phyloP scores from a whole-genome alignment of 2,113 vertebrate genomes.

The Leucosticte australis region DNA sequence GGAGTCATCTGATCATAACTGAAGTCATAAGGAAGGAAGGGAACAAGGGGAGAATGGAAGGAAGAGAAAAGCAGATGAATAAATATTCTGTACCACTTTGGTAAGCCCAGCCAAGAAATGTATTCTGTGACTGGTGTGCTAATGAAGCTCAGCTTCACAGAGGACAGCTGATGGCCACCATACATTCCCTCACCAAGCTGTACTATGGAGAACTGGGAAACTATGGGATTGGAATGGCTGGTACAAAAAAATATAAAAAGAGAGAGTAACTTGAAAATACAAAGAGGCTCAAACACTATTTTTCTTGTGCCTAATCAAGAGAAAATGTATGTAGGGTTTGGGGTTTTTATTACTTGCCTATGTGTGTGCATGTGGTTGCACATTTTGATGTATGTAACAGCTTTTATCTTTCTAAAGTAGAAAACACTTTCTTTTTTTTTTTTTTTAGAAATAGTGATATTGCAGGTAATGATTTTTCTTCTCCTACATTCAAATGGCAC shows the following conservation, averaged over 20 bases:
- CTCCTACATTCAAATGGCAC: fast-evolving
- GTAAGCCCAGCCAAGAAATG: conserved; percentile 27
- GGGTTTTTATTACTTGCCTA: neutral
- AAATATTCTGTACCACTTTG: conserved; percentile 40
- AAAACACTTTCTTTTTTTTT: neutral
- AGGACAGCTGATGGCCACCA: neutral
- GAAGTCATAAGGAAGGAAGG: neutral
- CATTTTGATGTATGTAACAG: neutral
- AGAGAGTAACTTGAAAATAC: neutral
- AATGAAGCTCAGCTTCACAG: neutral
- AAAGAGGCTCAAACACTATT: neutral
- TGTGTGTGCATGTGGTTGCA: neutral
- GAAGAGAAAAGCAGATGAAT: neutral
- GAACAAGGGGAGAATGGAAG: neutral
- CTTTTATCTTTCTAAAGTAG: neutral
- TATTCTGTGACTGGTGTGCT: conserved; percentile 3
- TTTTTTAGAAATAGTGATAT: neutral
- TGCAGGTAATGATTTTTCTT: neutral
- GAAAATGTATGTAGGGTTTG: neutral
- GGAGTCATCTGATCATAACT: neutral
- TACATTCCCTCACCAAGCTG: neutral
- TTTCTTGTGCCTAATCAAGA: neutral
- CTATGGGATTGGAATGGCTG: neutral
- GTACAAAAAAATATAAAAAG: neutral
- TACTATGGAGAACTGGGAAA: neutral